These are phyloP conservation scores for Lophius piscatorius DNA, from an alignment of 2,113 vertebrate genomes.

Conservation along the genomic window DNA sequence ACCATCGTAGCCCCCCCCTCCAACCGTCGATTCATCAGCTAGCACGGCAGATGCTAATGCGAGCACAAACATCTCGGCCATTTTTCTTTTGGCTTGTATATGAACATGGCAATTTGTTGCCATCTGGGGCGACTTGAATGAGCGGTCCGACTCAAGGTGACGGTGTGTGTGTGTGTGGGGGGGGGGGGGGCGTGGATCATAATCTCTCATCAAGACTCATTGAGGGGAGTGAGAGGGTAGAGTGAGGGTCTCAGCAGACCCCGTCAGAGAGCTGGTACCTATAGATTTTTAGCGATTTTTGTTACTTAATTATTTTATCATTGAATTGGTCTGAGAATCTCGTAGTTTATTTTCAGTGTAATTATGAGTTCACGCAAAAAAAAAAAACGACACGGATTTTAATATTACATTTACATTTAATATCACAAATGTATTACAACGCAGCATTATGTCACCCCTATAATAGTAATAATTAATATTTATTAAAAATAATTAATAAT, in stretches of 20 bases:
- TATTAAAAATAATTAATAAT: no score
- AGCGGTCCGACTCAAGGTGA: slow-evolving; percentile 12
- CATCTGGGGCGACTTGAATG: slow-evolving; percentile 82
- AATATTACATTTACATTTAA: no score
- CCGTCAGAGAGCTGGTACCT: slow-evolving; percentile 70
- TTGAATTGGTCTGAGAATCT: no score
- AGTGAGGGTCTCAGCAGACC: slow-evolving; percentile 57
- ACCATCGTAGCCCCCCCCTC: slow-evolving; percentile 11
- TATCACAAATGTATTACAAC: no score
- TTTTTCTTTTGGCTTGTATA: slow-evolving; percentile 68
- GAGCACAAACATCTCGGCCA: slow-evolving; percentile 68
- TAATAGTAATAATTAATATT: no score
- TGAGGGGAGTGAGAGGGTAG: slow-evolving; percentile 40
- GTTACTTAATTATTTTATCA: no score
- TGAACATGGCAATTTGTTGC: slow-evolving; percentile 72
- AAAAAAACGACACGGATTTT: no score
- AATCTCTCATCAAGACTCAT: slow-evolving; percentile 53
- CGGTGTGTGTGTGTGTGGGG: no score
- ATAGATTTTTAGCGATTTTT: no score
- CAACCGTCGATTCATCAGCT: slow-evolving; percentile 83
- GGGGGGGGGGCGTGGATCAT: slow-evolving; percentile 25
- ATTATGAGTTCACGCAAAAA: no score
- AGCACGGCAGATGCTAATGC: slow-evolving; percentile 83
- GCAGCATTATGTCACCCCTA: no score
- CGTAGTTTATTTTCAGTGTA: no score